A percentile compares a stretch with the other conserved stretches of the same genome.
phyloP scores from a whole-genome alignment of 2,888 invertebrate genomes.

The Platypus cylindrus region DNA sequence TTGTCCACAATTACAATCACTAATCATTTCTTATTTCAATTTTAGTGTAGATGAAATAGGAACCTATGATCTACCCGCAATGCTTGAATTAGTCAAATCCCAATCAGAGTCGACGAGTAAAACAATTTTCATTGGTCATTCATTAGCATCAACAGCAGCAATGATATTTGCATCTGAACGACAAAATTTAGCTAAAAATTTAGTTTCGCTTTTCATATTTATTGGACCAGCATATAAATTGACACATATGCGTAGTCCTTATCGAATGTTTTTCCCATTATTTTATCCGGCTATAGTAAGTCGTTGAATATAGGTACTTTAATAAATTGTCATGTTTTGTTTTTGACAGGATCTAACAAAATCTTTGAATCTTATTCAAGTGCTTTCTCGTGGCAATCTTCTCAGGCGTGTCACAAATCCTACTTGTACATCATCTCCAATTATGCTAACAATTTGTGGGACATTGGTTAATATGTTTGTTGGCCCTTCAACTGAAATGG shows the following conservation, averaged over 20 bases:
- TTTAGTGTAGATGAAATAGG: slow-evolving; percentile 47
- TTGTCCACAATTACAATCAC: background rate
- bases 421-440: slow-evolving; percentile 26
- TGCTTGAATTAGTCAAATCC: slow-evolving; percentile 40
- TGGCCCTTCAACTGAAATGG: slow-evolving; percentile 29
- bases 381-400: slow-evolving; percentile 22
- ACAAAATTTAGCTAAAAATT: slow-evolving; percentile 42
- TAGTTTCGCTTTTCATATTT: slow-evolving; percentile 39
- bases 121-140: slow-evolving; percentile 44
- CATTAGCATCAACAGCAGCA: slow-evolving; percentile 45
- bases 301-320: slow-evolving; percentile 4
- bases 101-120: slow-evolving; percentile 29
- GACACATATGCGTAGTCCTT: slow-evolving; percentile 43
- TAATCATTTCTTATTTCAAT: slow-evolving; percentile 6
- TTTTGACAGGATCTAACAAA: slow-evolving; percentile 21
- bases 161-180: slow-evolving; percentile 42
- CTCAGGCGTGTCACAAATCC: slow-evolving; percentile 23
- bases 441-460: slow-evolving; percentile 26
- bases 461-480: slow-evolving; percentile 26
- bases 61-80: slow-evolving; percentile 42
- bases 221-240: slow-evolving; percentile 45
- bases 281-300: slow-evolving; percentile 25
- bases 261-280: slow-evolving; percentile 50
- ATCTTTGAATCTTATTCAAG: slow-evolving; percentile 25
- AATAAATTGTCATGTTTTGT: background rate